phyloP scores from a whole-genome alignment of 2,888 invertebrate species.

The Blera fallax region DNA sequence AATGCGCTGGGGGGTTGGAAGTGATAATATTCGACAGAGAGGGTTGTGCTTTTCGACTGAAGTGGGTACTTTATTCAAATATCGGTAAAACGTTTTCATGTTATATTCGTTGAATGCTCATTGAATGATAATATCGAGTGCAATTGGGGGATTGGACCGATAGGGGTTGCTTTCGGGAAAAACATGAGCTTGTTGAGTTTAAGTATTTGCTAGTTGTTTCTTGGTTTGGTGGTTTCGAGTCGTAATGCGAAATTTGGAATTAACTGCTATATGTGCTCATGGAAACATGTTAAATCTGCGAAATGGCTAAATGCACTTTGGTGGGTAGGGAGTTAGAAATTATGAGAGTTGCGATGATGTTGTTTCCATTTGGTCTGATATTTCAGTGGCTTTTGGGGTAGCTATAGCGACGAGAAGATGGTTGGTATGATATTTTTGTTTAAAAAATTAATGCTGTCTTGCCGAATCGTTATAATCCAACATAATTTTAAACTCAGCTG shows the following conservation, averaged over 20 bases:
- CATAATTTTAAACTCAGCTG: too few relatives aligned
- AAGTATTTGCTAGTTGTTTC: background rate
- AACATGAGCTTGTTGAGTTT: conserved; percentile 7
- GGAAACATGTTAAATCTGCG: background rate
- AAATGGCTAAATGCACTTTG: background rate
- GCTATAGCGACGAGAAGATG: background rate
- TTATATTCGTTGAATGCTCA: conserved; percentile 26
- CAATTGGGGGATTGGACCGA: background rate
- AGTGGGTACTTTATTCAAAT: conserved; percentile 36
- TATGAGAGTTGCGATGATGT: background rate
- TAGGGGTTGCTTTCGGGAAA: background rate
- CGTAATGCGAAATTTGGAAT: background rate
- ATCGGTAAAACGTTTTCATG: conserved; percentile 44
- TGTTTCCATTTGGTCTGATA: background rate
- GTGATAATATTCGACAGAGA: background rate
- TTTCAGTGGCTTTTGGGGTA: background rate
- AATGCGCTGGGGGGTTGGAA: background rate
- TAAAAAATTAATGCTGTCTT: too few relatives aligned
- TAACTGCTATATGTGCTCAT: background rate
- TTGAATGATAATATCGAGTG: conserved; percentile 32
- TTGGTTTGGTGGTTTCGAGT: background rate
- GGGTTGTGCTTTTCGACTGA: conserved; percentile 2
- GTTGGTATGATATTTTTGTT: background rate
- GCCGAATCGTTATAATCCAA: too few relatives aligned
- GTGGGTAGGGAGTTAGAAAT: background rate